A percentile compares a stretch with the other conserved stretches of the same genome.
Conservation (phyloP, 1,140 invertebrate genomes). For the Drosophila mauritiana region DNA sequence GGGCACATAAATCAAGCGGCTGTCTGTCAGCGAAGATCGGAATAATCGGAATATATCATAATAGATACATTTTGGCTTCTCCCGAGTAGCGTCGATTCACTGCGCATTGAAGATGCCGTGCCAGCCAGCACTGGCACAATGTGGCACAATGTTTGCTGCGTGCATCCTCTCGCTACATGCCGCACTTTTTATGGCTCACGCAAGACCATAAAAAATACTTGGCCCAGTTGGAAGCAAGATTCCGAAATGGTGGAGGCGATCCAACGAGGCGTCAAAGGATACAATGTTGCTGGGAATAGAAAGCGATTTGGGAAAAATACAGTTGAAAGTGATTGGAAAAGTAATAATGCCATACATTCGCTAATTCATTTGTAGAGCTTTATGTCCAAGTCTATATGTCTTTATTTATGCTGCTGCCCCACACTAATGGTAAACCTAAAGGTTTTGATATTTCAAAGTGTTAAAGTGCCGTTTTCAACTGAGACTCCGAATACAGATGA, state of each 20-base stretch:
- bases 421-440: background rate
- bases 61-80: background rate
- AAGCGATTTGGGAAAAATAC: slow-evolving; percentile 1
- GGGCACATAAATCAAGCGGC: slow-evolving; percentile 36
- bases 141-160: slow-evolving; percentile 40
- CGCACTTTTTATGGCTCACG: slow-evolving; percentile 44
- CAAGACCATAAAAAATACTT: slow-evolving; percentile 38
- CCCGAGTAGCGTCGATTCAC: background rate
- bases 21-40: slow-evolving; percentile 7
- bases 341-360: background rate
- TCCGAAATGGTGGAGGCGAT: background rate
- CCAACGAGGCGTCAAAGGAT: slow-evolving; percentile 9
- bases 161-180: slow-evolving; percentile 35
- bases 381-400: too few relatives aligned
- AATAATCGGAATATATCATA: slow-evolving; percentile 6
- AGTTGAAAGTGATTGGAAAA: slow-evolving; percentile 10
- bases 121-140: slow-evolving; percentile 38
- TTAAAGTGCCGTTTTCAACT: too few relatives aligned
- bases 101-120: slow-evolving; percentile 1
- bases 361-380: background rate
- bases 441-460: background rate
- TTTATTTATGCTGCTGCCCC: too few relatives aligned
- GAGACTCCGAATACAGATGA: background rate
- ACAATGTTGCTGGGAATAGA: slow-evolving; percentile 15
- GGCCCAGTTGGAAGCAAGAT: slow-evolving; percentile 19